Evolutionary conservation across 2,797 vertebrate species (phyloP).

Genomic region (Leptodactylus fallax): DNA sequence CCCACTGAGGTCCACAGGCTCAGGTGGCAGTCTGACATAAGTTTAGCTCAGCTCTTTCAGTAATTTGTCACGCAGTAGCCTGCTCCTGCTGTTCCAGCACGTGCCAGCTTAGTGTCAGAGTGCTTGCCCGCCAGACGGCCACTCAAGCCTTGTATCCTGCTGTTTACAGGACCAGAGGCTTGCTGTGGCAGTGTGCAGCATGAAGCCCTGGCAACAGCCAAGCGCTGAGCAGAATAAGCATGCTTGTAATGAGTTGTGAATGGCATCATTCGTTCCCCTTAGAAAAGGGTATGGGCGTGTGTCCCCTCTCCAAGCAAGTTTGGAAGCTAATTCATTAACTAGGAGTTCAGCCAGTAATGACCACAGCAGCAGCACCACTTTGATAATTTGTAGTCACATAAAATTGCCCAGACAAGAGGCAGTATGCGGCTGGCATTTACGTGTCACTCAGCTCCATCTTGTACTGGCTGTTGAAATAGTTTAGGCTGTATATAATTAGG

Average conservation of each 20-base stretch:
- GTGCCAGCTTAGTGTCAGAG: conserved; percentile 86
- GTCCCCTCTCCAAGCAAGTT: conserved; percentile 75
- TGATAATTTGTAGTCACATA: neutral
- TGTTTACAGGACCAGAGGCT: conserved; percentile 79
- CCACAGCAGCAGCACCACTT: conserved; percentile 60
- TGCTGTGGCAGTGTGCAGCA: conserved; percentile 78
- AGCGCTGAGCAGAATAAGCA: conserved; percentile 80
- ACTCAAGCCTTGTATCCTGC: conserved; percentile 81
- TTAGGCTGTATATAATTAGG: neutral
- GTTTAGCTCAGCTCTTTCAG: conserved; percentile 89
- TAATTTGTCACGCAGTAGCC: conserved; percentile 92
- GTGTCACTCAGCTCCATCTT: neutral
- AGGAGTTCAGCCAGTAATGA: conserved; percentile 76
- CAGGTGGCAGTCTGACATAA: conserved; percentile 90
- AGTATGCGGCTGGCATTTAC: neutral
- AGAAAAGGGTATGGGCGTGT: conserved; percentile 73
- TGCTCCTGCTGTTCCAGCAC: conserved; percentile 92
- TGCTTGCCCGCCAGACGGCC: conserved; percentile 86
- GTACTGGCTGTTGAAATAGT: neutral
- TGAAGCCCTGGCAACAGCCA: conserved; percentile 77
- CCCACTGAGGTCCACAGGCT: conserved; percentile 79
- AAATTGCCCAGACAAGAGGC: conserved; percentile 31
- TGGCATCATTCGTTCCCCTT: conserved; percentile 79
- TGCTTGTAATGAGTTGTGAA: conserved; percentile 84
- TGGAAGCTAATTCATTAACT: conserved; percentile 84